These are phyloP conservation scores for Daphoenositta chrysoptera DNA, from an alignment of 2,113 vertebrate genomes.

Conservation along the genomic window DNA sequence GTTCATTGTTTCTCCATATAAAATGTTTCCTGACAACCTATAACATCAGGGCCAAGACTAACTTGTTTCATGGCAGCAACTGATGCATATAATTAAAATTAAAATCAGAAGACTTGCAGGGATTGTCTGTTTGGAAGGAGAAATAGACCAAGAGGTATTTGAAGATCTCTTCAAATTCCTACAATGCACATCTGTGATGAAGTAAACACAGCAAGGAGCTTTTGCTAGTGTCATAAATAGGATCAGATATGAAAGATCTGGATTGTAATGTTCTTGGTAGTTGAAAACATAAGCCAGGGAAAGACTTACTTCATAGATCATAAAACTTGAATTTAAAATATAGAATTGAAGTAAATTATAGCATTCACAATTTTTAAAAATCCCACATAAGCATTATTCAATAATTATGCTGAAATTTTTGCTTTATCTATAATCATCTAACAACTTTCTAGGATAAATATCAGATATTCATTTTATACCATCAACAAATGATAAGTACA, in stretches of 20 bases:
- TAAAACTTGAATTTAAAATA: neutral
- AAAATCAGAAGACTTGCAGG: constrained; percentile 11
- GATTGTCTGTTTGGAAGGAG: neutral
- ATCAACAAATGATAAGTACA: neutral
- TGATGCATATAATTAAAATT: constrained; percentile 6
- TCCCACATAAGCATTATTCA: neutral
- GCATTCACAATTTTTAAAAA: neutral
- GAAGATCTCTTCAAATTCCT: neutral
- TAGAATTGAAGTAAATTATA: neutral
- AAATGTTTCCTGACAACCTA: constrained; percentile 10
- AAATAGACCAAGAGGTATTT: constrained; percentile 9
- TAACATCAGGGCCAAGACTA: neutral
- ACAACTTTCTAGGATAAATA: neutral
- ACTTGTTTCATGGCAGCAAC: constrained; percentile 24
- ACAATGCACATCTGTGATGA: neutral
- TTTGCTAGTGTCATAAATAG: neutral
- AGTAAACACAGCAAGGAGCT: constrained; percentile 7
- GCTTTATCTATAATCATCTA: neutral
- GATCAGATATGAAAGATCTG: neutral
- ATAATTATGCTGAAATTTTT: neutral
- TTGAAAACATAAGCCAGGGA: neutral
- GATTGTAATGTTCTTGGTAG: neutral
- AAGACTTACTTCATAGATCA: neutral
- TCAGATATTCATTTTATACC: neutral
- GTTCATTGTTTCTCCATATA: neutral